A percentile compares a stretch with the other conserved stretches of the same genome.
Conservation (phyloP, 2,797 vertebrate species). For the Hemibagrus guttatus region DNA sequence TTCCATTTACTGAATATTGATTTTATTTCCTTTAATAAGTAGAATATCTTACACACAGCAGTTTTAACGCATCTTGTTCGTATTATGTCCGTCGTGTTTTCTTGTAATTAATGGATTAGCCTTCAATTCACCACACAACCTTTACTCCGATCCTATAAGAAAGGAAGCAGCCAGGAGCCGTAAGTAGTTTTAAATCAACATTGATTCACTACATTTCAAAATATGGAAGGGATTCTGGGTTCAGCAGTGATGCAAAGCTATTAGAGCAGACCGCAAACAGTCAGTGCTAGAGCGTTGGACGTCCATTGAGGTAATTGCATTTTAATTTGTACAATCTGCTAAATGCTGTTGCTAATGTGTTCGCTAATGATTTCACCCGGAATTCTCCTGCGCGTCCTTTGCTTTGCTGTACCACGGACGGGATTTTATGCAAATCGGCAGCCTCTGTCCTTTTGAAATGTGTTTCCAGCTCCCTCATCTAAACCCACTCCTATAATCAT, state of each 20-base stretch:
- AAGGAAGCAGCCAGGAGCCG: neutral
- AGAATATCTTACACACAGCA: neutral
- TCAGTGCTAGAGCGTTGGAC: neutral
- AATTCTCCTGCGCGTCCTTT: conserved; percentile 24
- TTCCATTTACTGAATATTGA: neutral
- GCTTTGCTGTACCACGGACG: neutral
- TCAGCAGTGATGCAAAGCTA: conserved; percentile 14
- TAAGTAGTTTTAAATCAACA: neutral
- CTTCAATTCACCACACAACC: neutral
- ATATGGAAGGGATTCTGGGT: conserved; percentile 3
- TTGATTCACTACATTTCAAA: neutral
- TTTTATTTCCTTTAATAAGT: neutral
- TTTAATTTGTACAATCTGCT: conserved; percentile 48
- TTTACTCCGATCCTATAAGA: neutral
- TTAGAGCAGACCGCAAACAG: conserved; percentile 31
- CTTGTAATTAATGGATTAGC: neutral
- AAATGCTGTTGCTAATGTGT: conserved; percentile 30
- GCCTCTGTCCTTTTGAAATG: conserved; percentile 26
- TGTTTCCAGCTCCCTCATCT: conserved; percentile 18
- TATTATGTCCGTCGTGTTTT: neutral
- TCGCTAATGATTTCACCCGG: conserved; percentile 34
- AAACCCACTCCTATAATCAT: conserved; percentile 36
- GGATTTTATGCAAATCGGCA: conserved; percentile 29
- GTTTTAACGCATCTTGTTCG: neutral
- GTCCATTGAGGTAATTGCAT: conserved; percentile 39